Evolutionary conservation across 2,113 vertebrate species (phyloP).

Genomic region (Erinaceus europaeus): DNA sequence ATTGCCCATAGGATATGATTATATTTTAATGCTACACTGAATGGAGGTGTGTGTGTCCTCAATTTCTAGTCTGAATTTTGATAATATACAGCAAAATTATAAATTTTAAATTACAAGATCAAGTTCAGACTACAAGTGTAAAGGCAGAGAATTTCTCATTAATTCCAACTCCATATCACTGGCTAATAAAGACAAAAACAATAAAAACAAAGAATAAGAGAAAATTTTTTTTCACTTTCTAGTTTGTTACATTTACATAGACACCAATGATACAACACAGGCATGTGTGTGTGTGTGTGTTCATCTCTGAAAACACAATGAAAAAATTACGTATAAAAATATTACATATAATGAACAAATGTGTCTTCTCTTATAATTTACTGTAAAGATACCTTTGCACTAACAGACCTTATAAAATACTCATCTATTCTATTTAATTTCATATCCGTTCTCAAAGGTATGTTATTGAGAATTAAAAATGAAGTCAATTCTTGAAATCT

Average conservation of each 20-base stretch:
- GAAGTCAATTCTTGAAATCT: not conserved
- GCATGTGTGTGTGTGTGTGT: constrained; percentile 26
- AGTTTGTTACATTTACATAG: constrained; percentile 2
- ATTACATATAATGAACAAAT: not conserved
- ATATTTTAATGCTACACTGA: not conserved
- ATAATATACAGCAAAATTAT: not conserved
- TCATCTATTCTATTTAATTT: not conserved
- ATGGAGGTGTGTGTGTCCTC: not conserved
- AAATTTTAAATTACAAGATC: constrained; percentile 3
- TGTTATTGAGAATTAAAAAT: constrained; percentile 17
- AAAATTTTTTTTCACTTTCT: constrained; percentile 49
- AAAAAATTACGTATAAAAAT: not conserved
- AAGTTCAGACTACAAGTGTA: constrained; percentile 47
- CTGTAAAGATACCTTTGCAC: not conserved
- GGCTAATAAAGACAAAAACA: constrained; percentile 15
- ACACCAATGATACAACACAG: not conserved
- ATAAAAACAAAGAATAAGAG: constrained; percentile 34
- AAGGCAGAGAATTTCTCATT: constrained; percentile 31
- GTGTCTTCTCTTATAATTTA: not conserved
- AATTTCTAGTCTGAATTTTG: constrained; percentile 6
- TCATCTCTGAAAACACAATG: constrained; percentile 26
- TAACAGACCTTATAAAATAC: constrained; percentile 12
- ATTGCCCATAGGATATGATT: constrained; percentile 20
- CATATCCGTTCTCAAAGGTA: constrained; percentile 6
- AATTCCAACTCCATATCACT: not conserved